Base-by-base conservation (phyloP, 2,797 vertebrate species). In the Mus minutoides region DNA sequence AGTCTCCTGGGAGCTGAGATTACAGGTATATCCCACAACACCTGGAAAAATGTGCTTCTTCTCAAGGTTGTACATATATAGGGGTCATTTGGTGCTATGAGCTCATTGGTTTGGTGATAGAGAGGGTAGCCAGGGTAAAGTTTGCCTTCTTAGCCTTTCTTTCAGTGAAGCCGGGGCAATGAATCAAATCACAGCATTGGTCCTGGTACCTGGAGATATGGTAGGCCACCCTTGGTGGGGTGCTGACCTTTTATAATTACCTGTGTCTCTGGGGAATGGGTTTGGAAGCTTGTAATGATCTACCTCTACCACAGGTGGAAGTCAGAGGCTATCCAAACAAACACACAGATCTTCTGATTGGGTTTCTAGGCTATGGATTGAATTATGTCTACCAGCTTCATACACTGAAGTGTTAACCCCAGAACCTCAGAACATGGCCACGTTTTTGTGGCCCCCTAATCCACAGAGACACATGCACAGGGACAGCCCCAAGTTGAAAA, bases 61-160 rank as follows among this genome's bases (percentile, higher is more conserved):
- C 16, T 92, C 83, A 73, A 76, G 46, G 14, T 24, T 91, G n/a
- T 49, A 56, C 17, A 22, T 24, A 22, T 21, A n/a, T 6, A 0
- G 26, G 21, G 31, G 4, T 90, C 77, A 14, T 82, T 58, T n/a
- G 3, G 85, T 12, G 52, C 29, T 22, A n/a, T n/a, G 34, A 46
- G 26, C 31, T 29, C 64, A n/a, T 21, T 9, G 17, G 40, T 12
- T 21, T 92, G 46, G 85, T 37, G 56, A 54, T 6, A 1, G 46
- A 29, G 19, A 13, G 22, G 6, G 26, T 22, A 43, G 7, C 6
- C 1, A 8, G 43, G 19, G 31, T 0, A 0, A 71, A 76, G 46
- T 12, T 31, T 16, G 12, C 11, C 37, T 73, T 87, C 56, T 82
- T 11, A 37, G 12, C 54, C 60, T 83, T 69, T 73, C 62, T 76